A percentile compares a stretch with the other conserved stretches of the same genome.
Evolutionary conservation across 2,113 vertebrate species (phyloP).

Genomic region (Scolopax mira): DNA sequence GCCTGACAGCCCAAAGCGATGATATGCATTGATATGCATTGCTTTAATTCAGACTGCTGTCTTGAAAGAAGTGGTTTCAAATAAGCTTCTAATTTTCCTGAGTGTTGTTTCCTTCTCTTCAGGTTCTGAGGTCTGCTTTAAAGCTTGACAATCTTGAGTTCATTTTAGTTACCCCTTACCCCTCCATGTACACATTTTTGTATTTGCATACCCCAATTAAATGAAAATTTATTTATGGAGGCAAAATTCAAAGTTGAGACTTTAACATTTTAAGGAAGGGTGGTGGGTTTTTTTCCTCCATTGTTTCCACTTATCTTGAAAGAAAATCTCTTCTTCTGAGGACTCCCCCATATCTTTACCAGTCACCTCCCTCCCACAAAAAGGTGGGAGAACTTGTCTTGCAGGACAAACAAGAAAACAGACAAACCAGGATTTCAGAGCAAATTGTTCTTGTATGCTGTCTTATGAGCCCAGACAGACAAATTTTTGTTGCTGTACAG

Average conservation of each 20-base stretch:
- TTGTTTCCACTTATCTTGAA: background rate
- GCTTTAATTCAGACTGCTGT: background rate
- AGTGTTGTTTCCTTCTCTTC: background rate
- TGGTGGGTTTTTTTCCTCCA: rapidly evolving
- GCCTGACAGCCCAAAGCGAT: background rate
- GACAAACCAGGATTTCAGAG: background rate
- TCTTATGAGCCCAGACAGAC: background rate
- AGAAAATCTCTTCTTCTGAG: background rate
- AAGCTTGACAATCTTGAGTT: background rate
- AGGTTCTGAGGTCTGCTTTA: background rate
- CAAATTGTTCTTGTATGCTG: rapidly evolving
- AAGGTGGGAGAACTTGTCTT: background rate
- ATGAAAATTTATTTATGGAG: background rate
- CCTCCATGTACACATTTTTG: background rate
- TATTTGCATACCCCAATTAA: background rate
- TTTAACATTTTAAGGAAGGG: background rate
- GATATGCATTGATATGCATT: background rate
- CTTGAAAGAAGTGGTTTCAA: background rate
- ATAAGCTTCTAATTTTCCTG: background rate
- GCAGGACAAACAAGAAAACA: background rate
- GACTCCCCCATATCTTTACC: background rate
- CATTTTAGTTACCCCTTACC: background rate
- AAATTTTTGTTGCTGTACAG: background rate
- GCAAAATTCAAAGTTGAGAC: background rate
- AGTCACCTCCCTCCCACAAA: background rate